Evolutionary conservation across 2,888 invertebrate species (phyloP).

Genomic region (Phyllotreta striolata): DNA sequence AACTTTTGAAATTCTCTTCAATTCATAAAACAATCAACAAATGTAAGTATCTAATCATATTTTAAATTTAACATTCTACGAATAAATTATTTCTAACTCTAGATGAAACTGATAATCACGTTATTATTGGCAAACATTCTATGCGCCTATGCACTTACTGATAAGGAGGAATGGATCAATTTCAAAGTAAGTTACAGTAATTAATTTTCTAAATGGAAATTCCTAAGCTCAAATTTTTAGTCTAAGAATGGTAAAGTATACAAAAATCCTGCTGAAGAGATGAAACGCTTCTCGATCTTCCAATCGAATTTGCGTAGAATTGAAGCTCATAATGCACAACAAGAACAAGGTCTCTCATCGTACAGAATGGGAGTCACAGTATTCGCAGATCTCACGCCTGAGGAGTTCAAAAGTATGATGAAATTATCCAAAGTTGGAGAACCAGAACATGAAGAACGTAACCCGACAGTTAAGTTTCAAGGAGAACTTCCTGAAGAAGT

Average conservation of each 20-base stretch:
- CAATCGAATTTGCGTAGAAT: constrained; percentile 20
- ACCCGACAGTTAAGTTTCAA: constrained; percentile 3
- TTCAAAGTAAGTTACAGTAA: constrained; percentile 19
- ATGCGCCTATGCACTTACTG: constrained; percentile 2
- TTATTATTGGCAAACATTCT: background rate
- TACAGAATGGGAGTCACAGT: constrained; percentile 36
- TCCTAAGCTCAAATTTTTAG: constrained; percentile 11
- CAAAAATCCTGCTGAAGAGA: constrained; percentile 22
- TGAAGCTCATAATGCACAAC: constrained; percentile 23
- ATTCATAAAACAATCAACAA: too few relatives aligned
- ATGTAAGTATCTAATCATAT: too few relatives aligned
- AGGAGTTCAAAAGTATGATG: constrained; percentile 39
- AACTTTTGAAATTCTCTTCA: too few relatives aligned
- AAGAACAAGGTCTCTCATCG: constrained; percentile 16
- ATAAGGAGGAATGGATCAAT: constrained; percentile 21
- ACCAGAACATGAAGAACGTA: background rate
- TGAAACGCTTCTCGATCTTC: constrained; percentile 22
- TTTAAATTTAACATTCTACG: too few relatives aligned
- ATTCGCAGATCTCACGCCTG: constrained; percentile 42
- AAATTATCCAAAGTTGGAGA: constrained; percentile 4
- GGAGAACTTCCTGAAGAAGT: constrained; percentile 34
- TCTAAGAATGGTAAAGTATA: constrained; percentile 20
- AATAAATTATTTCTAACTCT: background rate
- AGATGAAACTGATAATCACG: background rate
- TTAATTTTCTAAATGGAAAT: background rate